A percentile compares a stretch with the other conserved stretches of the same genome.
Evolutionary conservation across 2,113 vertebrate genomes (phyloP).

Genomic region (Ahaetulla prasina): DNA sequence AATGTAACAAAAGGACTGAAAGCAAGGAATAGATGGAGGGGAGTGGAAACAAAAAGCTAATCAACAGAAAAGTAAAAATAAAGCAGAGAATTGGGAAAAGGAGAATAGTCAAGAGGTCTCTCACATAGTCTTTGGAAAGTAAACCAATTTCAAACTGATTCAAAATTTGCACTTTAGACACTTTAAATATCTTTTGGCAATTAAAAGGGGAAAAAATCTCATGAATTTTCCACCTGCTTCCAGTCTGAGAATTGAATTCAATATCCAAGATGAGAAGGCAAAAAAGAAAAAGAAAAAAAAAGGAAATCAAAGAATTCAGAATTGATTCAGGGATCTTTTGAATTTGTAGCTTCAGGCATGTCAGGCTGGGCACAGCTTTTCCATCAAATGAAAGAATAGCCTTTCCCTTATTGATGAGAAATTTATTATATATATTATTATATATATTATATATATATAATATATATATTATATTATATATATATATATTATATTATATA

Average conservation of each 20-base stretch:
- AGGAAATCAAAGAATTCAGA: neutral
- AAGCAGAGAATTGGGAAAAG: neutral
- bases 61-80: neutral
- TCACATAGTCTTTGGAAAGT: neutral
- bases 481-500: no score
- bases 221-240: neutral
- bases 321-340: neutral
- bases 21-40: neutral
- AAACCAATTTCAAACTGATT: neutral
- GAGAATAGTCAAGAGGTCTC: neutral
- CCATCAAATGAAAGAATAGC: neutral
- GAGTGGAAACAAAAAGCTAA: neutral
- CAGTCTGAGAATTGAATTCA: neutral
- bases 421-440: no score
- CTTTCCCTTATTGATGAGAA: neutral
- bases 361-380: neutral
- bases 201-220: neutral
- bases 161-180: neutral
- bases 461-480: no score
- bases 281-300: neutral
- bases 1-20: neutral
- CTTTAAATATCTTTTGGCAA: neutral
- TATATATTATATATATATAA: no score
- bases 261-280: no score
- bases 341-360: neutral